Conservation (phyloP, 2,797 vertebrate species). For the Tadarida brasiliensis region DNA sequence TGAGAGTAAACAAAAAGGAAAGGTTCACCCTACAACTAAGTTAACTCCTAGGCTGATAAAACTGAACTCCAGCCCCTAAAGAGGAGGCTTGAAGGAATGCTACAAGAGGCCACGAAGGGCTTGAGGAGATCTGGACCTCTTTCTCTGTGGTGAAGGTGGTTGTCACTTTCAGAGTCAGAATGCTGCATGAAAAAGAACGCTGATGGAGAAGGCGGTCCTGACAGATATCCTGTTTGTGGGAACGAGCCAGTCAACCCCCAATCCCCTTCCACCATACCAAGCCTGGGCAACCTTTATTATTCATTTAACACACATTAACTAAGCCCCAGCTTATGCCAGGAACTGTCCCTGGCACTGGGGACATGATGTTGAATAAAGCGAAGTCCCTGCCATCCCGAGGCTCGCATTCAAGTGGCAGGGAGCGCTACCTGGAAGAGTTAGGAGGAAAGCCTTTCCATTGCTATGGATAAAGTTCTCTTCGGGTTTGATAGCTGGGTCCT, state of each 20-base stretch:
- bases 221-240: neutral
- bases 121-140: neutral
- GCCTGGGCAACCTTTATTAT: neutral
- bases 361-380: neutral
- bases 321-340: neutral
- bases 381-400: neutral
- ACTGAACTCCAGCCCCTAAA: neutral
- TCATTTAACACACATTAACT: neutral
- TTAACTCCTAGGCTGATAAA: neutral
- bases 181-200: neutral
- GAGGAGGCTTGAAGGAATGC: neutral
- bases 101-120: neutral
- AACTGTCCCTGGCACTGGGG: neutral
- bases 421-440: neutral
- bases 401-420: constrained; percentile 1
- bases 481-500: neutral
- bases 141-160: neutral
- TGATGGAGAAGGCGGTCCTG: neutral
- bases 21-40: neutral
- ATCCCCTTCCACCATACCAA: neutral
- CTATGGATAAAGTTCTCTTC: neutral
- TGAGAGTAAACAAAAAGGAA: neutral
- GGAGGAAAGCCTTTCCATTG: neutral
- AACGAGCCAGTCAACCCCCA: neutral
- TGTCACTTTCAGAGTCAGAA: neutral